Percentiles rank a stretch among this genome's conserved stretches.
Evolutionary conservation across 64 coral and sea anemone species (phyloP).

Genomic region (Trachythela sp.): DNA sequence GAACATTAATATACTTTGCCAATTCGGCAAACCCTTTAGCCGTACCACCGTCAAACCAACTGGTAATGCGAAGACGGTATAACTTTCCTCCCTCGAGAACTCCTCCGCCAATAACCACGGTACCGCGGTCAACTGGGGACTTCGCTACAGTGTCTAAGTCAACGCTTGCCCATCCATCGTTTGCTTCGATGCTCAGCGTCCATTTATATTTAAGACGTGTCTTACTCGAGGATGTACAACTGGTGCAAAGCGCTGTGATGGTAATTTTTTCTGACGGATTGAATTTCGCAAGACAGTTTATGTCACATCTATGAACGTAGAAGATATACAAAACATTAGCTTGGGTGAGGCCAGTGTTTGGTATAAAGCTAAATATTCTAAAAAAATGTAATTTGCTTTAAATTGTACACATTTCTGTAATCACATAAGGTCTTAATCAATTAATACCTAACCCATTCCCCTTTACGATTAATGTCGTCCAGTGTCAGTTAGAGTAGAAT

Average conservation of each 20-base stretch:
- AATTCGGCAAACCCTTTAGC: constrained; percentile 26
- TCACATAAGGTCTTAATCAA: no score
- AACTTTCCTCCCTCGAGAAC: constrained; percentile 13
- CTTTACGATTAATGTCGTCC: no score
- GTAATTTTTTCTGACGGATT: constrained; percentile 40
- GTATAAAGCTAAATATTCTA: no score
- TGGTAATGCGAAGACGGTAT: constrained; percentile 32
- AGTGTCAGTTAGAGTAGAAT: no score
- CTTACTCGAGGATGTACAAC: neutral
- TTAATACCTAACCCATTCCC: no score
- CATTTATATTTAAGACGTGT: neutral
- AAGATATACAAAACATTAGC: neutral
- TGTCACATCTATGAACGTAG: neutral
- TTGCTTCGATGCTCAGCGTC: neutral
- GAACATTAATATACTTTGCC: constrained; percentile 2
- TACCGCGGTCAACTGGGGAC: neutral
- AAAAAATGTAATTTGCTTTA: no score
- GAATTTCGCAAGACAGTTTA: constrained; percentile 35
- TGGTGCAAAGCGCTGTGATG: constrained; percentile 3
- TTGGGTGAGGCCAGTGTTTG: no score
- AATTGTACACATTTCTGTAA: no score
- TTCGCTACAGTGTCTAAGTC: neutral
- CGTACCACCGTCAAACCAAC: neutral
- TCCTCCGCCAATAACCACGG: constrained; percentile 24
- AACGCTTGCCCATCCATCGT: neutral